These are phyloP conservation scores for Uloborus diversus DNA, from an alignment of 1,140 invertebrate species.

Conservation along the genomic window DNA sequence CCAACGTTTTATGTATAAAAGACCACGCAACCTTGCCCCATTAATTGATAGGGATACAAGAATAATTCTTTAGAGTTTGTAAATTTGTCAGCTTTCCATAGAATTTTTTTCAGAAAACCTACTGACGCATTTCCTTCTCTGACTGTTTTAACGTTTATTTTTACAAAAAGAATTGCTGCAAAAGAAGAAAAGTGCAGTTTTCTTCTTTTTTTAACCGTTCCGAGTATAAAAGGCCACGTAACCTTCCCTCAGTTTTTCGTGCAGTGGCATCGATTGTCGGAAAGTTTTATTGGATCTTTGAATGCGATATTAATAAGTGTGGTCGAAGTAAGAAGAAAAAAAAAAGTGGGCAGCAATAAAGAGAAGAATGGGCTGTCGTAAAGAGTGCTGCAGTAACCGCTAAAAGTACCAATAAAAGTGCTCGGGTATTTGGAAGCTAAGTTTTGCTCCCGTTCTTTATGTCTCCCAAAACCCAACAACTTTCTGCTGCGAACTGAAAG, in stretches of 20 bases:
- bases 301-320: conserved; percentile 45
- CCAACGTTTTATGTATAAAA: no score
- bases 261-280: not conserved
- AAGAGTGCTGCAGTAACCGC: conserved; percentile 36
- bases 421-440: conserved; percentile 18
- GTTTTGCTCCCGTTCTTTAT: conserved; percentile 37
- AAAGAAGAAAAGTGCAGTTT: no score
- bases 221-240: no score
- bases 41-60: no score
- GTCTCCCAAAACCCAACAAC: conserved; percentile 41
- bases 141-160: no score
- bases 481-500: conserved; percentile 28
- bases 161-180: no score
- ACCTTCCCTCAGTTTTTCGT: no score
- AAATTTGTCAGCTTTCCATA: no score
- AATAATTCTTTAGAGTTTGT: no score
- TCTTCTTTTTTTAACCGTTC: no score
- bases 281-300: conserved; percentile 27
- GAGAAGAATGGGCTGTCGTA: conserved; percentile 38
- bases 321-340: conserved; percentile 21
- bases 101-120: not conserved
- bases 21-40: no score
- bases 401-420: conserved; percentile 47
- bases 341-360: conserved; percentile 45
- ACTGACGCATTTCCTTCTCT: not conserved